Conservation (phyloP, 53 echinoderm and acorn worm species). For the Holothuria leucospilota region DNA sequence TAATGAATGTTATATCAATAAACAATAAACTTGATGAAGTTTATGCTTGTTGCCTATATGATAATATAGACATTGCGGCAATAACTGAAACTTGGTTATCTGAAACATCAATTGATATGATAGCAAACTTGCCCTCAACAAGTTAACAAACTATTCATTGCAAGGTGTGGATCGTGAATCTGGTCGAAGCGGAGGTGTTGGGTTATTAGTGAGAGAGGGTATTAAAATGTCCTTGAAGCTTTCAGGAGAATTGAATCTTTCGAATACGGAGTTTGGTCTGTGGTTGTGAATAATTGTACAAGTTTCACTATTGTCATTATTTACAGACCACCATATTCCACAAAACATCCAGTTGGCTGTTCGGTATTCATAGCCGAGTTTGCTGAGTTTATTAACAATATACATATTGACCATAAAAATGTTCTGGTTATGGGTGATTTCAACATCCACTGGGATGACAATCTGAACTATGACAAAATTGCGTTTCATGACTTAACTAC, state of each 20-base stretch:
- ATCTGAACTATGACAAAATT: background rate
- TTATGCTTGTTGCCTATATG: background rate
- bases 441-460: constrained; percentile 13
- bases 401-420: background rate
- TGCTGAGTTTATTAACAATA: background rate
- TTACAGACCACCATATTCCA: background rate
- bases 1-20: constrained; percentile 16
- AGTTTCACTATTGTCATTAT: background rate
- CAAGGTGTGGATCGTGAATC: background rate
- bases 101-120: background rate
- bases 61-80: constrained; percentile 15
- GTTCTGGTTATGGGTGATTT: background rate
- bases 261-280: constrained; percentile 19
- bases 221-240: background rate
- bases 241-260: constrained; percentile 12
- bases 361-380: background rate
- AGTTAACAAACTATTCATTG: background rate
- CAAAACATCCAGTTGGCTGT: background rate
- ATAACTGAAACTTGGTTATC: too few relatives aligned
- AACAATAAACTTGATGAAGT: constrained; percentile 20
- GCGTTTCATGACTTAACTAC: background rate
- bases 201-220: background rate
- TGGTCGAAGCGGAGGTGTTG: background rate
- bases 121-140: constrained; percentile 12
- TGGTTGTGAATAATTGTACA: background rate